Evolutionary conservation across 2,113 vertebrate species (phyloP), one percentile per base, ranked within the genome.

Genomic region (Notechis scutatus): DNA sequence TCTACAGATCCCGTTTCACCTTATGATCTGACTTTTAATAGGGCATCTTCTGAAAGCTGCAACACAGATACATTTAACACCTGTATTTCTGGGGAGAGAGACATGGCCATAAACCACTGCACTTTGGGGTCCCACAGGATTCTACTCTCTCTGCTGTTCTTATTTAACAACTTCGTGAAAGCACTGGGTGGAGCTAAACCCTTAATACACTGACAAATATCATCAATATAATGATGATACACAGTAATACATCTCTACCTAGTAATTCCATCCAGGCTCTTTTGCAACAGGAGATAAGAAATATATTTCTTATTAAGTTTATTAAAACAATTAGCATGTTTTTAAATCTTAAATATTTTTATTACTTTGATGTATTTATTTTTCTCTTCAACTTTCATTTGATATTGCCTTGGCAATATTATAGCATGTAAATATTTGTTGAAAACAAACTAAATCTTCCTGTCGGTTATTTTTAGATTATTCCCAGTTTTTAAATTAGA

Each of bases 401-500:
- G 34, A 81, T 81, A 81, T 81, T 7, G 18, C 69, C 34, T 81
- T 81, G 34, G 34, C 34, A 21, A 39, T 50, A 90, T 85, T 42
- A 47, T 34, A 69, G 11, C 88, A 90, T 90, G 11, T 50, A 90
- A 85, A 90, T 85, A 93, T 39, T n/a, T 12, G 29, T 56, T 47
- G 39, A 86, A 85, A 21, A 85, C 7, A 59, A 45, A 90, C 23
- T 87, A 95, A 95, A 94, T 39, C 11, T 50, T 55, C 56, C 52
- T 54, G 87, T 90, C 94, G 87, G 87, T 34, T 93, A 85, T 93
- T 47, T 81, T 95, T 85, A 57, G 86, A 94, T 45, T 64, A 95
- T 94, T 94, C 50, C 90, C 57, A 74, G 52, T 92, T 15, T 88
- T 94, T 90, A 93, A 94, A 96, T 26, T 61, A 95, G 12, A 87